Evolutionary conservation across 2,797 vertebrate species (phyloP).

Genomic region (Muscicapa striata): DNA sequence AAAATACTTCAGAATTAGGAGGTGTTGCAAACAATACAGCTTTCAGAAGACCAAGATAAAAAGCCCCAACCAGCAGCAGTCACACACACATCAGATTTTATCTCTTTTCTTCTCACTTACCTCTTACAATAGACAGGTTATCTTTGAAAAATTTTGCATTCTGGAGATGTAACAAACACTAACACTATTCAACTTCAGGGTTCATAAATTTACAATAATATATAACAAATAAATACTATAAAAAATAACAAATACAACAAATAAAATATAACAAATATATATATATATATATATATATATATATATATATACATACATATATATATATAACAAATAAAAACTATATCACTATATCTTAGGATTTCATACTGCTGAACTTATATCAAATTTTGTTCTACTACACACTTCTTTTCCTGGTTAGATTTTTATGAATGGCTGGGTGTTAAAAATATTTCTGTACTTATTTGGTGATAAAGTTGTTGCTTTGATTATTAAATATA

Average conservation of each 20-base stretch:
- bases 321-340: background rate
- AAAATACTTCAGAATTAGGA: constrained; percentile 4
- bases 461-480: background rate
- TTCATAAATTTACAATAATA: background rate
- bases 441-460: background rate
- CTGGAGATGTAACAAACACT: background rate
- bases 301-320: too few species aligned
- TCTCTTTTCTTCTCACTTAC: background rate
- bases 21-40: background rate
- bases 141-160: constrained; percentile 1
- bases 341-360: background rate
- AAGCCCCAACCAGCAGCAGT: background rate
- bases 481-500: background rate
- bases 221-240: background rate
- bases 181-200: background rate
- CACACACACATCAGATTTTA: background rate
- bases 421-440: background rate
- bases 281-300: too few species aligned
- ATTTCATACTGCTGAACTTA: background rate
- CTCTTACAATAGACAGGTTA: background rate
- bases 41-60: background rate
- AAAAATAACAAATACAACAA: background rate
- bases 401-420: background rate
- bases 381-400: background rate
- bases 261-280: background rate